A percentile compares a stretch with the other conserved stretches of the same genome.
Evolutionary conservation across 2,113 vertebrate species (phyloP).

Genomic region (Oenanthe oenanthe): DNA sequence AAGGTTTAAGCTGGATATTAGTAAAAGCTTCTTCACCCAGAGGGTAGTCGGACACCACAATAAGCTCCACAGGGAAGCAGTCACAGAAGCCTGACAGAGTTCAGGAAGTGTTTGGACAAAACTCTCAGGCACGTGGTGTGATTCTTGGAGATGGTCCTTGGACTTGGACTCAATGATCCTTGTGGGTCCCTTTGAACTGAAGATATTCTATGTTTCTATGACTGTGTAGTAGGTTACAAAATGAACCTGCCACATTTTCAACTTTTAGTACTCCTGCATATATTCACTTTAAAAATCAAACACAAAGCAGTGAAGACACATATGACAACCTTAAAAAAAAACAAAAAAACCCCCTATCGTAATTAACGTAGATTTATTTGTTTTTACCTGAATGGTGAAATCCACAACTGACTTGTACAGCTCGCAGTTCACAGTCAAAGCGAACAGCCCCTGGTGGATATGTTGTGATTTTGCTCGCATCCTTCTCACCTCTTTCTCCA

Average conservation of each 20-base stretch:
- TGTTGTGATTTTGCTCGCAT: constrained; percentile 98
- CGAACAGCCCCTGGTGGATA: constrained; percentile 93
- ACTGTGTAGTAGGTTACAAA: not conserved
- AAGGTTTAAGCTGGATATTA: not conserved
- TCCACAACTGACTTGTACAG: constrained; percentile 96
- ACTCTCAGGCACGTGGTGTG: not conserved
- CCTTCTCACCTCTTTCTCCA: constrained; percentile 96
- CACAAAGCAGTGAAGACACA: not conserved
- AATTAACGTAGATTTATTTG: not conserved
- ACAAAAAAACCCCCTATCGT: rapidly evolving
- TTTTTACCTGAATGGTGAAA: constrained; percentile 96
- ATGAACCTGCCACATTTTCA: not conserved
- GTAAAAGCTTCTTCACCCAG: not conserved
- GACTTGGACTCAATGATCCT: not conserved
- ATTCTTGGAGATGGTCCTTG: not conserved
- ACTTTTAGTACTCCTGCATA: rapidly evolving
- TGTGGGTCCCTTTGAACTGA: not conserved
- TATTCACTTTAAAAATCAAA: not conserved
- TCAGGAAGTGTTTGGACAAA: not conserved
- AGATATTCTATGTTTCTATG: not conserved
- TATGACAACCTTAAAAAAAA: not conserved
- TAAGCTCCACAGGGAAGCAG: rapidly evolving
- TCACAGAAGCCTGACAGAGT: not conserved
- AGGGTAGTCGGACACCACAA: not conserved
- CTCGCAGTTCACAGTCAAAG: constrained; percentile 93